Evolutionary conservation across 2,113 vertebrate genomes (phyloP).

Genomic region (Ctenodactylus gundi): DNA sequence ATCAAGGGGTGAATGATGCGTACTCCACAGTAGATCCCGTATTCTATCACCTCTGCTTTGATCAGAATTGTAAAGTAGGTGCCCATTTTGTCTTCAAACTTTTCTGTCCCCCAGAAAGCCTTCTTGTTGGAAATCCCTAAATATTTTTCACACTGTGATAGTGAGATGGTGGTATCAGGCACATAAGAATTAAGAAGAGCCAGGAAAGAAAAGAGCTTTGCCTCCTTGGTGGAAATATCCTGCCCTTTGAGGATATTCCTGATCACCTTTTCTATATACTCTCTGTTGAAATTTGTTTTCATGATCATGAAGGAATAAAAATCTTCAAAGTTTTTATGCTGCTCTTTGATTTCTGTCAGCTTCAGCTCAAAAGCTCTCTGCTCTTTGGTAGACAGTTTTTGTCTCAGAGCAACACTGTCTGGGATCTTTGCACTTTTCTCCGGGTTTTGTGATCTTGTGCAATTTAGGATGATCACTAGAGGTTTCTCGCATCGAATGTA

Average conservation of each 20-base stretch:
- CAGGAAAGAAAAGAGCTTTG: conserved; percentile 87
- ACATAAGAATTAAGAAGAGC: conserved; percentile 85
- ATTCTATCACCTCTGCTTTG: conserved; percentile 73
- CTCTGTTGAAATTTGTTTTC: conserved; percentile 87
- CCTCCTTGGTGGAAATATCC: conserved; percentile 79
- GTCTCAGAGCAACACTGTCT: conserved; percentile 74
- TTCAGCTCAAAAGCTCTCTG: conserved; percentile 86
- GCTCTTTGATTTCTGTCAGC: conserved; percentile 84
- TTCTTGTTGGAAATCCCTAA: conserved; percentile 82
- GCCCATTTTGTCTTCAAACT: conserved; percentile 85
- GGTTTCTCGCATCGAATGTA: conserved; percentile 79
- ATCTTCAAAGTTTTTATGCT: conserved; percentile 82
- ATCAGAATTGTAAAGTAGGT: conserved; percentile 86
- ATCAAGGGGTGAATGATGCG: conserved; percentile 85
- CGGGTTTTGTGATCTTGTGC: conserved; percentile 86
- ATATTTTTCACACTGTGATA: conserved; percentile 88
- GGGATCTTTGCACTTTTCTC: conserved; percentile 76
- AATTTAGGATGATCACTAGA: conserved; percentile 89
- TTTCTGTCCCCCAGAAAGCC: conserved; percentile 77
- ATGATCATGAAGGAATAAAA: conserved; percentile 94
- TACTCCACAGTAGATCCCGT: conserved; percentile 79
- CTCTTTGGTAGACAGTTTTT: conserved; percentile 83
- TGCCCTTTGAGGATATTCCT: conserved; percentile 87
- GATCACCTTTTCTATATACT: conserved; percentile 87
- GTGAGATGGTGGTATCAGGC: conserved; percentile 81